Conservation (phyloP, 2,888 invertebrate genomes). For the Spicauda simplicius region DNA sequence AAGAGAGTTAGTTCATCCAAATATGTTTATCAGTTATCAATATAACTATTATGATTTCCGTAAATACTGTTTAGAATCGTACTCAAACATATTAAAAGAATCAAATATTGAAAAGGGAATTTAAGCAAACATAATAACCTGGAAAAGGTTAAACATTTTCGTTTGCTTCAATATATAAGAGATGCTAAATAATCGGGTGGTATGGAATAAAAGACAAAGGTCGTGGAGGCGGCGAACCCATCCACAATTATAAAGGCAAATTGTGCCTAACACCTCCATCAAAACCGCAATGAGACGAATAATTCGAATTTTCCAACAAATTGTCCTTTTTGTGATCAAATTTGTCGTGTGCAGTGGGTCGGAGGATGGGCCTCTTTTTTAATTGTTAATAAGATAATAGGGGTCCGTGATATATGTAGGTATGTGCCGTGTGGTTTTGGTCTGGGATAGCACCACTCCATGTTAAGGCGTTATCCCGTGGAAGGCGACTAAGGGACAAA, state of each 20-base stretch:
- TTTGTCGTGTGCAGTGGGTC: conserved; percentile 1
- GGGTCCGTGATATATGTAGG: too few species aligned
- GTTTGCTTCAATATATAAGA: not conserved
- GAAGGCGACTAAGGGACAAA: too few species aligned
- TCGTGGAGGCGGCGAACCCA: not conserved
- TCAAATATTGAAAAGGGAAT: not conserved
- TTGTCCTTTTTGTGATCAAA: conserved; percentile 10
- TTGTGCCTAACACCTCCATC: conserved; percentile 13
- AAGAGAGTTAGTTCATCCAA: too few species aligned
- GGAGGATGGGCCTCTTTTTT: not conserved
- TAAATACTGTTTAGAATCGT: too few species aligned
- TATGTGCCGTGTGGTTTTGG: too few species aligned
- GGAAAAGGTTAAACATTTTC: conserved; percentile 1
- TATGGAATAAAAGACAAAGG: conserved; percentile 3
- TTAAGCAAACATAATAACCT: not conserved
- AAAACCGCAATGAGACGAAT: conserved; percentile 22
- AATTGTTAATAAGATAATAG: not conserved
- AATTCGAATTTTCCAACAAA: conserved; percentile 25
- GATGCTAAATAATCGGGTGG: not conserved
- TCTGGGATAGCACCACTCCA: too few species aligned
- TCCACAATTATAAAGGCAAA: conserved; percentile 13
- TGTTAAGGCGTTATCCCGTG: too few species aligned
- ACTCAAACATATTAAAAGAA: not conserved
- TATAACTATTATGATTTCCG: too few species aligned
- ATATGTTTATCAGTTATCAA: too few species aligned